Base-by-base conservation (phyloP, 2,888 invertebrate species). In the Melinaea menophilus region DNA sequence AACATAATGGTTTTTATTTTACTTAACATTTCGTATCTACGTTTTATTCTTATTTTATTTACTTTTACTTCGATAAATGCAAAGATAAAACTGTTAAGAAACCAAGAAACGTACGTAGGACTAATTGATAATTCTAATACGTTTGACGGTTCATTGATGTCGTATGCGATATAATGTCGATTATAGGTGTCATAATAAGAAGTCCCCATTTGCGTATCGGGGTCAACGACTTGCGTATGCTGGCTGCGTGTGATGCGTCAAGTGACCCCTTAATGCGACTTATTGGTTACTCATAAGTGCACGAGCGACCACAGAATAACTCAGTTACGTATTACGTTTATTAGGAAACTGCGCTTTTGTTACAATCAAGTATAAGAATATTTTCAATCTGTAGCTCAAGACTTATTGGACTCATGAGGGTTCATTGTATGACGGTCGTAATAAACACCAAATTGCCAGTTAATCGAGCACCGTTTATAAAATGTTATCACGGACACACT, bases 221-320 rank as follows among this genome's bases (percentile, higher is more conserved):
- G 90, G 90, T 87, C 88, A 79, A 81, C 82, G 86, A 83, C 88
- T 85, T 80, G 79, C 74, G 81, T 82, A 84, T 88, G 84, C 86
- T 78, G 75, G 71, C 72, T 76, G 84, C 86, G 84, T 84, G 76
- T 79, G 80, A 76, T 82, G 85, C 87, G 81, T 84, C 85, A 84
- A 85, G 81, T 88, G 88, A 88, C 88, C 89, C 79, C 82, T 86
- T 88, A 84, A 86, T 86, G 77, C 82, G 80, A 84, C 85, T 88
- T 86, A 88, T 88, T 89, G 88, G 86, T 84, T 82, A 82, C 87
- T 88, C 87, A 86, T 87, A 81, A 84, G 81, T 81, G 82, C 81
- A 80, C 74, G 75, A 77, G 72, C 76, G 75, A 78, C 75, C 77
- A 80, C 78, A 82, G 80, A 75, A 75, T 78, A 72, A 68, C 71